A percentile compares a stretch with the other conserved stretches of the same genome.
These are phyloP conservation scores for Drosophila meridionalis DNA, from an alignment of 2,888 invertebrate genomes.

Conservation along the genomic window DNA sequence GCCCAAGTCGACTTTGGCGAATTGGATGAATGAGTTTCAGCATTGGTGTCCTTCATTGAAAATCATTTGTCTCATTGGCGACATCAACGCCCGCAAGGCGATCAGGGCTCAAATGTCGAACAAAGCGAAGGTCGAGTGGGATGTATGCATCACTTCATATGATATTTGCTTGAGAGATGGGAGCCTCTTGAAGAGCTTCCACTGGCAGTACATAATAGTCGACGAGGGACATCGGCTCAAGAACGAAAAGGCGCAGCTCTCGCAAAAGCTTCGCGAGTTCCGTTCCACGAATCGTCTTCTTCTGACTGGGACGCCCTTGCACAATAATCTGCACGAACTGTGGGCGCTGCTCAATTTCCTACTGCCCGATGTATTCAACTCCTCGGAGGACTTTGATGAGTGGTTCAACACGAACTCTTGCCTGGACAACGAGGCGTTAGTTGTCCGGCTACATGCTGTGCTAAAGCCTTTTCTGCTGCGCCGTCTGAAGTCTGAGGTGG, in stretches of 20 bases:
- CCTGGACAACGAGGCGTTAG: slow-evolving; percentile 94
- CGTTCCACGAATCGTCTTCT: slow-evolving; percentile 97
- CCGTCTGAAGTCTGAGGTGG: slow-evolving; percentile 98
- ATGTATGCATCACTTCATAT: slow-evolving; percentile 98
- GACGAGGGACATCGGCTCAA: slow-evolving; percentile 99
- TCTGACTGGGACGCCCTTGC: slow-evolving; percentile 98
- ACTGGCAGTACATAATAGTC: slow-evolving; percentile 99
- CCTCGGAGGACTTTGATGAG: slow-evolving; percentile 98
- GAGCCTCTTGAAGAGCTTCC: slow-evolving; percentile 98
- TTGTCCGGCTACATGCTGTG: slow-evolving; percentile 96
- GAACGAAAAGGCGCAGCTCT: slow-evolving; percentile 99
- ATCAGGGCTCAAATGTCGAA: slow-evolving; percentile 95
- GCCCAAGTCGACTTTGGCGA: slow-evolving; percentile 98
- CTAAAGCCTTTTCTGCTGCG: slow-evolving; percentile 97
- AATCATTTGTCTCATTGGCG: slow-evolving; percentile 97
- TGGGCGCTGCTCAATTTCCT: slow-evolving; percentile 99
- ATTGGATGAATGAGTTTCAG: slow-evolving; percentile 99
- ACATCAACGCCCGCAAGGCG: slow-evolving; percentile 94
- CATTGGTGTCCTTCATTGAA: slow-evolving; percentile 98
- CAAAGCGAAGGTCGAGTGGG: slow-evolving; percentile 99
- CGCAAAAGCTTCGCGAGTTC: slow-evolving; percentile 97
- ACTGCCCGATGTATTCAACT: slow-evolving; percentile 98
- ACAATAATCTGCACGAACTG: slow-evolving; percentile 98
- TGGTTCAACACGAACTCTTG: slow-evolving; percentile 99
- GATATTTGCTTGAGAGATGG: slow-evolving; percentile 99